Conservation (phyloP, 1,140 invertebrate species). For the Spodoptera litura region DNA sequence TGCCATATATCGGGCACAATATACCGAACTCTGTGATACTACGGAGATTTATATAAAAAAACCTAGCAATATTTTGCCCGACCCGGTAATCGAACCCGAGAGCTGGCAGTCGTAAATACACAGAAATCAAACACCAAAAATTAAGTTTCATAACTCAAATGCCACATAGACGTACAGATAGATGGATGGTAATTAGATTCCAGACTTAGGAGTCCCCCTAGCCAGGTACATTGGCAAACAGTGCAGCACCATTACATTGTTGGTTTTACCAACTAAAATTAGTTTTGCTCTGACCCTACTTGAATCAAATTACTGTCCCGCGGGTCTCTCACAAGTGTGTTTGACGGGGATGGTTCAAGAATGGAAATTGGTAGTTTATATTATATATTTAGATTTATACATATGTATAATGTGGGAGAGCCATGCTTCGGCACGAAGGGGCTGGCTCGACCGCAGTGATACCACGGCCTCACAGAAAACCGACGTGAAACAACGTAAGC, state of each 20-base stretch:
- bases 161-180: constrained; percentile 30
- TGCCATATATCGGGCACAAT: no score
- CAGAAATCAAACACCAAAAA: neutral
- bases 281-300: constrained; percentile 71
- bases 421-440: no score
- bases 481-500: no score
- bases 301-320: constrained; percentile 73
- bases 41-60: no score
- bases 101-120: no score
- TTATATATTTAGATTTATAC: no score
- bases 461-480: no score
- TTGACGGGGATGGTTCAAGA: neutral
- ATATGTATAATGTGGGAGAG: no score
- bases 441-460: no score
- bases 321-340: constrained; percentile 39
- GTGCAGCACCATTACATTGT: constrained; percentile 67
- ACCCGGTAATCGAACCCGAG: no score
- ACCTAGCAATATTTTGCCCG: no score
- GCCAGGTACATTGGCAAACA: constrained; percentile 64
- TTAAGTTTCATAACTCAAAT: constrained; percentile 7
- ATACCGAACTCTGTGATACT: no score
- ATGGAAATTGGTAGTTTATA: neutral
- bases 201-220: constrained; percentile 58
- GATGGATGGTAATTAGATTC: constrained; percentile 70
- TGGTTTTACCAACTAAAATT: constrained; percentile 80